phyloP scores from a whole-genome alignment of 2,888 invertebrate species.

The Chymomyza caudatula region DNA sequence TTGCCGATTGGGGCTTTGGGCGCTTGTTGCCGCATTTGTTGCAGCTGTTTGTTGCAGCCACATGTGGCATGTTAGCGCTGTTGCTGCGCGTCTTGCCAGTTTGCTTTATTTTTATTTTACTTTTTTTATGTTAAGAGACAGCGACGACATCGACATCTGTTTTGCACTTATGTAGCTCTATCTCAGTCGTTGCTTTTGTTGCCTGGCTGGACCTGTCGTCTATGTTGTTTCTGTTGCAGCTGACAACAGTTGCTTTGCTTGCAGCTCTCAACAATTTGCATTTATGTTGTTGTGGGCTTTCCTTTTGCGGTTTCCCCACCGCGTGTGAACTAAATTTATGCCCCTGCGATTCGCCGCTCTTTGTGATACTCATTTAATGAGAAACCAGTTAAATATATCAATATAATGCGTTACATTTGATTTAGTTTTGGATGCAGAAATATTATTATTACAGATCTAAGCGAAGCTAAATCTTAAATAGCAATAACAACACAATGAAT shows the following conservation, averaged over 20 bases:
- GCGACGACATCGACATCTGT: slow-evolving; percentile 58
- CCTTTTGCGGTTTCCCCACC: slow-evolving; percentile 34
- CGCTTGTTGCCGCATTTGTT: slow-evolving; percentile 51
- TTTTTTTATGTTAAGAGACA: background rate
- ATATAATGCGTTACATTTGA: too few species aligned
- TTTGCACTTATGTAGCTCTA: slow-evolving; percentile 30
- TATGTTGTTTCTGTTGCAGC: slow-evolving; percentile 38
- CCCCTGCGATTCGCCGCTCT: slow-evolving; percentile 14
- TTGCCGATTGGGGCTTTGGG: background rate
- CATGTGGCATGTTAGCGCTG: slow-evolving; percentile 36
- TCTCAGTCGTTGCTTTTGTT: slow-evolving; percentile 16
- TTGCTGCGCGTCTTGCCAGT: background rate
- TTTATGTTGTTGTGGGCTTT: slow-evolving; percentile 59
- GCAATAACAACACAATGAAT: too few species aligned
- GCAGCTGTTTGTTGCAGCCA: slow-evolving; percentile 60
- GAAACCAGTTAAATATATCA: background rate
- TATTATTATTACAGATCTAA: too few species aligned
- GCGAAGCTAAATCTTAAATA: too few species aligned
- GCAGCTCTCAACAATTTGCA: slow-evolving; percentile 56
- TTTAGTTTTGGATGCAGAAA: too few species aligned
- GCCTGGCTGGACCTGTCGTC: slow-evolving; percentile 46
- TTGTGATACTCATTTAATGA: slow-evolving; percentile 18
- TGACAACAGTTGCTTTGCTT: slow-evolving; percentile 24
- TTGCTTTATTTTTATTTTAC: background rate
- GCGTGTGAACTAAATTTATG: slow-evolving; percentile 55